Evolutionary conservation across 1,140 invertebrate genomes (phyloP), one percentile per base, ranked within the genome.

Genomic region (Drosophila navojoa): DNA sequence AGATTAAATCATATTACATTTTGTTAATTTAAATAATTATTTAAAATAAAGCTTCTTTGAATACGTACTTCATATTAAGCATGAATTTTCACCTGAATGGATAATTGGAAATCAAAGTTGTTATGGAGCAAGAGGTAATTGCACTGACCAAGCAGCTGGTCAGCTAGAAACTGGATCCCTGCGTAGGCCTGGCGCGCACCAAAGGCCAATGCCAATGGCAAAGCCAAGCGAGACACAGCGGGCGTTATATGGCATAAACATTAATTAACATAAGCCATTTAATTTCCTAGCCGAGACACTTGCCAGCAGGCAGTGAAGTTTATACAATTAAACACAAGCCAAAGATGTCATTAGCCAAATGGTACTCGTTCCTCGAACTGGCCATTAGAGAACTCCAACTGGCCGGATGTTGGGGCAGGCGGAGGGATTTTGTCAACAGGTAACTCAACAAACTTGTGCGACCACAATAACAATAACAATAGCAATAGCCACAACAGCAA

Each of bases 391-490:
- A 87, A 86, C 66, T 72, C 44, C 22, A 19, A 60, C 19, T 42
- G 71, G 78, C 82, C 81, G 81, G 81, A 86, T 87, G 82, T 81
- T 67, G 63, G 16, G 67, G 66, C 63, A 66, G 77, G 61, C 73
- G 55, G 63, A 74, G 50, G 71, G 66, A 60, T 77, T 63, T 71
- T 86, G 78, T 81, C 81, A 84, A 80, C 80, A 84, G 80, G 80
- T 84, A 84, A 67, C 53, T 84, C 80, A 86, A 86, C 82, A 86
- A 81, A 79, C 75, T 81, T 81, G 78, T 62, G 67, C 54, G 71
- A 71, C 64, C 62, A 74, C 38, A 63, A 54, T 42, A 71, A 35
- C 59, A 67, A 35, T 68, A 54, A 52, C 60, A 67, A 38, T 68
- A 54, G 47, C 47, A 77, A 11, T 13, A 50, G n/a, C 47, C 47